phyloP scores from a whole-genome alignment of 2,113 vertebrate species.

The Eonycteris spelaea region DNA sequence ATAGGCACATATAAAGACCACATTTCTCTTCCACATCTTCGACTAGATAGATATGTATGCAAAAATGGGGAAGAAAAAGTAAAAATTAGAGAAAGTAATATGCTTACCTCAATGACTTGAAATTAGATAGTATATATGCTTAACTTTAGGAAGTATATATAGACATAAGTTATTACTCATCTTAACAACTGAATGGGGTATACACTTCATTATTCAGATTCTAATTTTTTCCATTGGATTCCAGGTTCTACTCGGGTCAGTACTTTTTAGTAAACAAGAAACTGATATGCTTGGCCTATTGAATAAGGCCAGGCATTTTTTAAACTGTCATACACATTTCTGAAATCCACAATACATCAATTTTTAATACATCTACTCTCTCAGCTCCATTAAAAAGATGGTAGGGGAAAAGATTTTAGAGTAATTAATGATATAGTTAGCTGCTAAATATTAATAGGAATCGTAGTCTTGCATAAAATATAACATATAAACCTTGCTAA shows the following conservation, averaged over 20 bases:
- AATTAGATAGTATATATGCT: conserved; percentile 18
- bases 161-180: conserved; percentile 5
- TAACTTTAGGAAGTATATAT: not conserved
- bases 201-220: conserved; percentile 67
- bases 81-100: conserved; percentile 46
- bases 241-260: conserved; percentile 78
- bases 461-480: conserved; percentile 97
- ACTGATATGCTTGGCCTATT: conserved; percentile 85
- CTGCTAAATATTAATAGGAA: conserved; percentile 99
- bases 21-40: conserved; percentile 47
- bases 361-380: conserved; percentile 93
- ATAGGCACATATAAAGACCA: conserved; percentile 35
- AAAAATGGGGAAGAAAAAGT: conserved; percentile 60
- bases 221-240: conserved; percentile 72
- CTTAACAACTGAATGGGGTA: conserved; percentile 43
- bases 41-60: conserved; percentile 14
- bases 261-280: conserved; percentile 88
- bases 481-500: conserved; percentile 95
- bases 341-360: conserved; percentile 94
- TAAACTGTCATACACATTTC: conserved; percentile 90
- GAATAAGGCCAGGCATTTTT: conserved; percentile 86
- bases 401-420: conserved; percentile 94
- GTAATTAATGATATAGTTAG: conserved; percentile 99
- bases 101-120: conserved; percentile 33
- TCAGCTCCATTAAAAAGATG: conserved; percentile 94